Base-by-base conservation (phyloP, 2,797 vertebrate species). In the Pantherophis alleghaniensis region DNA sequence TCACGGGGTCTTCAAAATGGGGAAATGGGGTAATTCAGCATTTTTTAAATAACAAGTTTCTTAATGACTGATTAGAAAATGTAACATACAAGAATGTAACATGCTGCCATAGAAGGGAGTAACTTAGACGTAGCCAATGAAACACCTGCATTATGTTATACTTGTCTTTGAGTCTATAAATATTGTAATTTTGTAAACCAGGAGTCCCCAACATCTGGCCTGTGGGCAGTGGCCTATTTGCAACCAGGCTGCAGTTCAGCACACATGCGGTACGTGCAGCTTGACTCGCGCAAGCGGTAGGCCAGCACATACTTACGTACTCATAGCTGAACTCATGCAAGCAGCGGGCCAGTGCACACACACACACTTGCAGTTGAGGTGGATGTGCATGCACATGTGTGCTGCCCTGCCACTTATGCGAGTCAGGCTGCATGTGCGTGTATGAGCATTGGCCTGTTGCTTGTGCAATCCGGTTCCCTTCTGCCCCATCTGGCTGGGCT, bases 331-430 rank as follows among this genome's bases (percentile, higher is more conserved):
- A 14, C 5, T n/a, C 28, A 2, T 66, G 13, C 28, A 16, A 66
- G 12, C 1, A 2, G 5, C 0, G 13, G 13, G 28, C 13, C 5
- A n/a, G 2, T n/a, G 63, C 1, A 2, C 63, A 14, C 2, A 2
- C 13, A n/a, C 1, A 2, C 28, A 66, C 63, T 66, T 66, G 63
- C 63, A n/a, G 28, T 66, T 13, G 12, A n/a, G 26, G 0, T 14
- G 63, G 2, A 0, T 66, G 28, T 66, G 28, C 63, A 66, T 66
- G 63, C 63, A n/a, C 28, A 66, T 66, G 28, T 1, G 13, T n/a
- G 28, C 13, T 28, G 13, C 12, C 63, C 28, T 5, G 2, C 13
- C 28, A n/a, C 63, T 66, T 6, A 0, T 13, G 5, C 5, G 13
- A n/a, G 13, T n/a, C 13, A n/a, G 16, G 28, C 63, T 66, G 24